Evolutionary conservation across 2,797 vertebrate species (phyloP), one percentile per base, ranked within the genome.

Genomic region (Hapalemur alaotrensis): DNA sequence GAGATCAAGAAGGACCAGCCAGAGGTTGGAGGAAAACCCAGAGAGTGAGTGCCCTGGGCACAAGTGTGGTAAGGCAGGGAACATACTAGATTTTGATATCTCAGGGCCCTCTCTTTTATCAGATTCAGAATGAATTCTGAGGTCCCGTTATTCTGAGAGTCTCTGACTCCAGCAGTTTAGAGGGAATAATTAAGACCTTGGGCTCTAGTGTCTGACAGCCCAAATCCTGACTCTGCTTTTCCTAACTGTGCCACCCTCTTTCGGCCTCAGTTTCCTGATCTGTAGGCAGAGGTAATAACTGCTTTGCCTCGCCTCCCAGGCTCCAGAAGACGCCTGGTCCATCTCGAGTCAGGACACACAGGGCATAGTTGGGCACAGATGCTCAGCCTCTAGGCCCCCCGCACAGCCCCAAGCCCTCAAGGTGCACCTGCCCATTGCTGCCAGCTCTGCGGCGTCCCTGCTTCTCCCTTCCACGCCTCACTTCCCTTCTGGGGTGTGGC

Each of bases 271-370:
- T 52, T 43, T 85, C 73, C 52, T 70, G 43, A 25, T 41, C 32
- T 35, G 63, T 23, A 32, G 23, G 12, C 59, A 73, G 9, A 46
- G 63, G 4, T 32, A 43, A 46, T 7, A n/a, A 72, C 48, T 13
- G 28, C 70, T 69, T 70, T 20, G 84, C 23, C 54, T 88, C 30
- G 0, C 2, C 78, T 54, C 67, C 13, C 11, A 7, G 54, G 2
- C 50, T 72, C 38, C 73, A 17, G 52, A 69, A 78, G 15, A 61
- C 7, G 2, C 14, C 10, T 59, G 70, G 13, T 48, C 59, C 41
- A 20, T 5, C 13, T 4, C n/a, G 1, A 2, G 0, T 41, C 50
- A 17, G 46, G 43, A 43, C 57, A 75, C 35, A 13, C 35, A 25
- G 20, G 23, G 35, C 13, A 14, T 14, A 48, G 12, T 4, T 48